Evolutionary conservation across 2,797 vertebrate species (phyloP).

Genomic region (Manis pentadactyla): DNA sequence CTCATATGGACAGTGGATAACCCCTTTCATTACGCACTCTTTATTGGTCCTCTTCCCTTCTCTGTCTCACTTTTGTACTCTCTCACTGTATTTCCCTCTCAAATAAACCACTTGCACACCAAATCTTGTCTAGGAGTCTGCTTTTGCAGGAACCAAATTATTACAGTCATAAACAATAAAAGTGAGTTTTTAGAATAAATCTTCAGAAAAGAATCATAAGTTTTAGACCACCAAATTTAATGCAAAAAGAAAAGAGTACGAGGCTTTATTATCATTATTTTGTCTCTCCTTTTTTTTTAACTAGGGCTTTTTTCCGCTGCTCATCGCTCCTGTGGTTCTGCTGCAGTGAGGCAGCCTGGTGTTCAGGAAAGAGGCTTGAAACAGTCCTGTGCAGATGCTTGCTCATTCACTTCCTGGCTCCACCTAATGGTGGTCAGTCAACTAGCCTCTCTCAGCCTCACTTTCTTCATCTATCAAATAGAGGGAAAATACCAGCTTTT

Average conservation of each 20-base stretch:
- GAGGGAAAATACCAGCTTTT: neutral
- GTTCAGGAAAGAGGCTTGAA: neutral
- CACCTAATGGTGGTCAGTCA: neutral
- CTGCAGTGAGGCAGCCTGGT: neutral
- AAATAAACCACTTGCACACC: neutral
- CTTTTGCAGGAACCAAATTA: neutral
- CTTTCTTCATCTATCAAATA: neutral
- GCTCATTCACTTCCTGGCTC: neutral
- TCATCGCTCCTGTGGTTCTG: neutral
- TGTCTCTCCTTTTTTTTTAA: neutral
- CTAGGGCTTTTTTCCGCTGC: rapidly evolving
- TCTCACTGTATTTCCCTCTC: neutral
- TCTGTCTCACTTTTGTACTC: neutral
- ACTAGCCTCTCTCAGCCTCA: neutral
- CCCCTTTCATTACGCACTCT: neutral
- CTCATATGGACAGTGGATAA: neutral
- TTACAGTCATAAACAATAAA: neutral
- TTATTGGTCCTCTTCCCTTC: neutral
- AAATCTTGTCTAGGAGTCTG: neutral
- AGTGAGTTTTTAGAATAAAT: neutral
- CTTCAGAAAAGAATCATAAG: neutral
- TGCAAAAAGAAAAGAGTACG: neutral
- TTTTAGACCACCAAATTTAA: neutral
- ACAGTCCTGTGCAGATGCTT: neutral
- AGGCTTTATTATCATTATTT: neutral